Evolutionary conservation across 35 echinoderm and acorn worm species (phyloP).

Genomic region (Heliocidaris tuberculata): DNA sequence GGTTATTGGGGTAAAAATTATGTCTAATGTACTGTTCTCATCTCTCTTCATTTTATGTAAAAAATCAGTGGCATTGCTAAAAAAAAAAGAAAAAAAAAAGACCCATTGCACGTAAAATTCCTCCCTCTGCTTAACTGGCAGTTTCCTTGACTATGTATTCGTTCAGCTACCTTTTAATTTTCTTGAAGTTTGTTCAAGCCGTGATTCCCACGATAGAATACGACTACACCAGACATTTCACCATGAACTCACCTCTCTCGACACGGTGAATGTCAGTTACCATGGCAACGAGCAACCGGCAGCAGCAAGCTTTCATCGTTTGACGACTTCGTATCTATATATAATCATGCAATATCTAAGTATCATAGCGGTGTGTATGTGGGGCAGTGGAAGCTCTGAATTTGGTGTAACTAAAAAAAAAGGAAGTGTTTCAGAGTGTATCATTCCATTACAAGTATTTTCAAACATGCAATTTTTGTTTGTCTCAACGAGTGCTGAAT

Average conservation of each 20-base stretch:
- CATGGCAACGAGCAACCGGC: not conserved
- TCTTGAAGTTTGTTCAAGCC: conserved; percentile 99
- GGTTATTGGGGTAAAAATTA: too few species aligned
- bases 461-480: not conserved
- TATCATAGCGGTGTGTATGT: not conserved
- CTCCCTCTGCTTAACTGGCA: not conserved
- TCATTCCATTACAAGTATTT: not conserved
- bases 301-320: not conserved
- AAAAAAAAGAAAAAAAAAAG: too few species aligned
- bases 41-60: too few species aligned
- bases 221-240: conserved; percentile 98
- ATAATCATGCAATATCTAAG: conserved; percentile 13
- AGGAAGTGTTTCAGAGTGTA: not conserved
- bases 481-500: not conserved
- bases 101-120: not conserved
- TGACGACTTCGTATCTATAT: not conserved
- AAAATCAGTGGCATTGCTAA: too few species aligned
- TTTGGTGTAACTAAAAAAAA: not conserved
- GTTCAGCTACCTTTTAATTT: conserved; percentile 94
- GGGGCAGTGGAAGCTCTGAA: not conserved
- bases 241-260: conserved; percentile 54
- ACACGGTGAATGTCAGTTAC: not conserved
- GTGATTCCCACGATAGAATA: conserved; percentile 99
- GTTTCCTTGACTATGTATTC: conserved; percentile 65
- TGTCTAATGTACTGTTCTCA: too few species aligned